Percentiles rank a stretch among this genome's conserved stretches.
These are phyloP conservation scores for Ceriagrion tenellum DNA, from an alignment of 2,888 invertebrate species.

Conservation along the genomic window DNA sequence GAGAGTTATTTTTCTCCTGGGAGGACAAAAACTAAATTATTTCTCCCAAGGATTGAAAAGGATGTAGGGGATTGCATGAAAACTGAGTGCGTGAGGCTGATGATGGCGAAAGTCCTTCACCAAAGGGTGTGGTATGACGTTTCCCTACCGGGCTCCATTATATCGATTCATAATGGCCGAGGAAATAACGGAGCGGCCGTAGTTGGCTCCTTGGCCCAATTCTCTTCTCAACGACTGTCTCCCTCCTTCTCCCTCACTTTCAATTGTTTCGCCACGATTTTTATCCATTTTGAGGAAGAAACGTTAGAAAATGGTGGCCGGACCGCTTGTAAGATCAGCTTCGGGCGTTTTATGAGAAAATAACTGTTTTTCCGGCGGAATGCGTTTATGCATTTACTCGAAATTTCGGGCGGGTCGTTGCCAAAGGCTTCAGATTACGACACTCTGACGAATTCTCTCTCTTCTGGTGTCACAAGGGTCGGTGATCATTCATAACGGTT, in stretches of 20 bases:
- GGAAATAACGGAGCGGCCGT: neutral
- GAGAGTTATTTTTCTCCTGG: neutral
- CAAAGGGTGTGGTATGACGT: neutral
- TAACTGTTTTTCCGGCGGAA: neutral
- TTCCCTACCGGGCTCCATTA: neutral
- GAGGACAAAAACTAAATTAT: neutral
- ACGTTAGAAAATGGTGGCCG: neutral
- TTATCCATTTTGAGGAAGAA: neutral
- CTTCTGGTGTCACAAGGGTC: neutral
- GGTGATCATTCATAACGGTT: neutral
- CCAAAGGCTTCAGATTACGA: neutral
- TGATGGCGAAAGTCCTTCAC: neutral
- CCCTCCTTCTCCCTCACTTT: neutral
- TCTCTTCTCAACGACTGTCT: neutral
- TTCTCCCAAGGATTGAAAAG: neutral
- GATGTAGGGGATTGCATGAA: neutral
- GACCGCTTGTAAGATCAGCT: neutral
- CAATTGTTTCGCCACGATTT: neutral
- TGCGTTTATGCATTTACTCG: neutral
- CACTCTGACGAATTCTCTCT: neutral
- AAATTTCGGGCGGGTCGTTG: neutral
- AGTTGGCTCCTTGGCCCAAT: conserved; percentile 1
- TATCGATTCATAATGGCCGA: neutral
- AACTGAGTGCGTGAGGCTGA: neutral
- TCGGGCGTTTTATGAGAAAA: neutral